Base-by-base conservation (phyloP, 2,888 invertebrate species). In the Entomobrya multifasciata region DNA sequence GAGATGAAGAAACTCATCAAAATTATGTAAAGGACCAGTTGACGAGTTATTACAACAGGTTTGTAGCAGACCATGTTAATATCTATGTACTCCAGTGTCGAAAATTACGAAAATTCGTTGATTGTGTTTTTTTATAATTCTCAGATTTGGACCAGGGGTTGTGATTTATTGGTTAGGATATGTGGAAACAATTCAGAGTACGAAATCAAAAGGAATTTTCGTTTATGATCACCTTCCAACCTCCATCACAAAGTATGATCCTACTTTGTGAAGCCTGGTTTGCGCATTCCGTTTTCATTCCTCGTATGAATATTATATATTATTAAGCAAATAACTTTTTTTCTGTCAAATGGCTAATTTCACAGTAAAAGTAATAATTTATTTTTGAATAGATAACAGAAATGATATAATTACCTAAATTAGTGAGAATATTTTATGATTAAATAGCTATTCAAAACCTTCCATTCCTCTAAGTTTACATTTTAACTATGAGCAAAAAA, bases 151-250 rank as follows among this genome's bases (percentile, higher is more conserved):
- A 1, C 95, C 98, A 44, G 98, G 98, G 0, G 94, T 98, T 90
- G 97, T 98, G 0, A 98, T 98, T 90, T 98, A 98, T 92, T 98
- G 98, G 98, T 97, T 97, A 94, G 98, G 98, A 15, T 98, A 95
- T 92, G 92, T 96, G 15, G 95, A 96, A 89, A 94, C 93, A 6
- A 93, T 95, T 27, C 92, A 92, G 5, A 92, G 92, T 62, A 93
- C 94, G 88, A 94, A 87, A 22, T 83, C 87, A 6, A 85, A 93
- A 88, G 93, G 93, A 87, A 94, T 94, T 88, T 93, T 94, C 47
- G 94, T 95, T 41, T 93, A 95, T 91, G 95, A 95, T 91, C 92
- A 94, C 89, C 94, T 95, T 86, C 95, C 95, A 15, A 94, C 95
- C 92, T 95, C 95, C 89, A 94, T 95, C 70, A 94, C 92, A 0